These are phyloP conservation scores for Calameuta pallipes DNA, from an alignment of 2,888 invertebrate species.

Conservation along the genomic window DNA sequence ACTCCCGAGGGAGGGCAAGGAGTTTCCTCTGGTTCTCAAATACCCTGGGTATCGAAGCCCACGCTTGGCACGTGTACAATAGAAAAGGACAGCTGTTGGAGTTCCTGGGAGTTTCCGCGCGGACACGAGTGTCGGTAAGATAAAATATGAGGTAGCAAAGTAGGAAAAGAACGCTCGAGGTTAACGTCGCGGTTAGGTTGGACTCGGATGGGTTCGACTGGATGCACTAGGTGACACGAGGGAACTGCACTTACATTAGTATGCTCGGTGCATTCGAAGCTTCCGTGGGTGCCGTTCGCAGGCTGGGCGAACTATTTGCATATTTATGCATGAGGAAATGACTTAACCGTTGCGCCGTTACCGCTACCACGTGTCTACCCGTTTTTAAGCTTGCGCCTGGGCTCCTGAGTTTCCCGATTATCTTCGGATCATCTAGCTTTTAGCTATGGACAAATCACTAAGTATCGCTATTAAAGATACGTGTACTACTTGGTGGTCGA, in stretches of 20 bases:
- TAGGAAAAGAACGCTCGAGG: neutral
- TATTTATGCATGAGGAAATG: slow-evolving; percentile 13
- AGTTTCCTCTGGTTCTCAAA: neutral
- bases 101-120: neutral
- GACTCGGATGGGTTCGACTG: neutral
- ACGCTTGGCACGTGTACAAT: neutral
- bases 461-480: neutral
- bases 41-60: neutral
- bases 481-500: neutral
- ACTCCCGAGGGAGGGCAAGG: neutral
- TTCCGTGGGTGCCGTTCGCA: slow-evolving; percentile 9
- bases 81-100: neutral
- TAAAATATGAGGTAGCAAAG: neutral
- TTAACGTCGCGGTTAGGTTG: neutral
- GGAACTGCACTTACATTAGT: slow-evolving; percentile 7
- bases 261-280: slow-evolving; percentile 8
- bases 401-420: neutral
- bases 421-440: neutral
- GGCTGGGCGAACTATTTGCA: slow-evolving; percentile 8
- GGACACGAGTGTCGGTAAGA: neutral
- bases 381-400: neutral
- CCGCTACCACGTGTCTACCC: slow-evolving; percentile 1
- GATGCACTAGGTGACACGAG: neutral
- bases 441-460: neutral
- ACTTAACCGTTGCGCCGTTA: slow-evolving; percentile 2